phyloP scores from a whole-genome alignment of 2,888 invertebrate genomes.

The Eurytoma adleriae region DNA sequence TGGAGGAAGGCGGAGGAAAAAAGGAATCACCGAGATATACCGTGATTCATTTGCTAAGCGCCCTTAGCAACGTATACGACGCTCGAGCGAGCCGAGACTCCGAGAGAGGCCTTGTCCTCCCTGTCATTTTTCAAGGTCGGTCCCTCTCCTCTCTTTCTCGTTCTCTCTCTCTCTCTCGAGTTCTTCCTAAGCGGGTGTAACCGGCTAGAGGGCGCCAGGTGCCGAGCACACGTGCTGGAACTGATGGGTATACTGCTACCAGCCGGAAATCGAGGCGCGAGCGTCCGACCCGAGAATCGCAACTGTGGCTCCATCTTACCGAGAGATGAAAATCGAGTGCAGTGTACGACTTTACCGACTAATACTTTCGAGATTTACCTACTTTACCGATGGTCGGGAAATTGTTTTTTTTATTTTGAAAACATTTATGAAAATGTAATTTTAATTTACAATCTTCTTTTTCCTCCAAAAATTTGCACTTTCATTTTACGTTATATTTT shows the following conservation, averaged over 20 bases:
- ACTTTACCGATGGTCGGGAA: neutral
- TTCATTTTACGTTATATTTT: no score
- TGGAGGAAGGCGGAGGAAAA: neutral
- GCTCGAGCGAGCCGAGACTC: slow-evolving; percentile 3
- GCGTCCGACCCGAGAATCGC: neutral
- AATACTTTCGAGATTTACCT: neutral
- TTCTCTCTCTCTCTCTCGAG: neutral
- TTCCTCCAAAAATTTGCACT: no score
- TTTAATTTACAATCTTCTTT: no score
- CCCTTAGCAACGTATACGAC: slow-evolving; percentile 63
- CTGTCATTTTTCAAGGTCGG: slow-evolving; percentile 72
- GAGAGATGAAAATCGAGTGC: neutral
- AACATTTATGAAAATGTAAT: no score
- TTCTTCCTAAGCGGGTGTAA: neutral
- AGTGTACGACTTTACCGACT: no score
- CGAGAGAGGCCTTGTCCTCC: slow-evolving; percentile 67
- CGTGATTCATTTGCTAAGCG: slow-evolving; percentile 49
- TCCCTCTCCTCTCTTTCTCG: slow-evolving; percentile 53
- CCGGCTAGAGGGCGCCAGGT: slow-evolving; percentile 48
- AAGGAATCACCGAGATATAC: neutral
- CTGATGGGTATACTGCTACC: slow-evolving; percentile 41
- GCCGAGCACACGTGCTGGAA: slow-evolving; percentile 48
- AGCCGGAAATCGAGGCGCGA: slow-evolving; percentile 27
- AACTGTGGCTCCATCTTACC: neutral
- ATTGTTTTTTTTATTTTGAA: no score